phyloP scores from a whole-genome alignment of 2,113 vertebrate species.

The Pterophyllum scalare region DNA sequence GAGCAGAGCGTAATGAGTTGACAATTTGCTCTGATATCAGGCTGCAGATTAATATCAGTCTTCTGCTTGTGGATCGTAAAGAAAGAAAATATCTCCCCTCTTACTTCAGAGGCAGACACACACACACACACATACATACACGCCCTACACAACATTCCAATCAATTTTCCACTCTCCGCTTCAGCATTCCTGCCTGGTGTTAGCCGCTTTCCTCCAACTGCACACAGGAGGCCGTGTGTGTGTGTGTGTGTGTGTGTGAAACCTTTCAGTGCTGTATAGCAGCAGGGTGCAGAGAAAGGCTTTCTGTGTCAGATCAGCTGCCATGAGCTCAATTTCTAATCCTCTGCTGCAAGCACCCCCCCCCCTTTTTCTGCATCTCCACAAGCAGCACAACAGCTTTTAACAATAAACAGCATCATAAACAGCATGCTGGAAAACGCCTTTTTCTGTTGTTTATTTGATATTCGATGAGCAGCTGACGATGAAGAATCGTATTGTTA shows the following conservation, averaged over 20 bases:
- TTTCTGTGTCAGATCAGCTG: slow-evolving; percentile 55
- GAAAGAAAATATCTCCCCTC: slow-evolving; percentile 9
- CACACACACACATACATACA: not conserved
- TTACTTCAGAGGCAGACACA: slow-evolving; percentile 3
- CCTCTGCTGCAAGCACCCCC: slow-evolving; percentile 6
- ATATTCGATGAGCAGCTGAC: not conserved
- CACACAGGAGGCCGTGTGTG: slow-evolving; percentile 20
- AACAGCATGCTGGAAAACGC: not conserved
- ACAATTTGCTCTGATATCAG: not conserved
- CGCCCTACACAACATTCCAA: not conserved
- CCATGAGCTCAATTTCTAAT: slow-evolving; percentile 37
- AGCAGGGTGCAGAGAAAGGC: slow-evolving; percentile 45
- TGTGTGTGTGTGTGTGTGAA: not conserved
- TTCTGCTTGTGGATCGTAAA: not conserved
- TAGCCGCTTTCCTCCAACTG: not conserved
- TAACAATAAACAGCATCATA: not conserved
- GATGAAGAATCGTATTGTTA: too few relatives aligned
- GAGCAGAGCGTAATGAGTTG: not conserved
- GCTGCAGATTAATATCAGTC: not conserved
- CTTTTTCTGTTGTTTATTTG: not conserved
- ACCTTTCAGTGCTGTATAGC: slow-evolving; percentile 38
- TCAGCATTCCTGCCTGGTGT: slow-evolving; percentile 2
- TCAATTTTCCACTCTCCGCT: slow-evolving; percentile 1
- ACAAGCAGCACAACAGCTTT: not conserved
- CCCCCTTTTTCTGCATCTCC: not conserved